Base-by-base conservation (phyloP, 2,113 vertebrate genomes). In the Tringa solitaria region DNA sequence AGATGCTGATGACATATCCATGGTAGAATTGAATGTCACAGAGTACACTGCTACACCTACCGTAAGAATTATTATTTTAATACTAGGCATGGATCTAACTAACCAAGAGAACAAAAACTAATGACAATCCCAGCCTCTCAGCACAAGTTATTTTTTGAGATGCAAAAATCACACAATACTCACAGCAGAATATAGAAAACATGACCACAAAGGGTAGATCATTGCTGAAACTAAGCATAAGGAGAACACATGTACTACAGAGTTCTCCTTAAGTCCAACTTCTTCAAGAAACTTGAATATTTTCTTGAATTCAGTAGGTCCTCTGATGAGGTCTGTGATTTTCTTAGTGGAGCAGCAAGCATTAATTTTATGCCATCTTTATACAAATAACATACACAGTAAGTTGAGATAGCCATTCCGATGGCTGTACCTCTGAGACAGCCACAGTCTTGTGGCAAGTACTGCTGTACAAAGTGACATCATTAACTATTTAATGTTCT, bases 1-100 rank as follows among this genome's bases (percentile, higher is more conserved):
- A 41, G 96, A 98, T 81, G 84, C 91, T 73, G 98, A 98, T 92
- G 98, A 98, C 72, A 98, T 98, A 97, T 96, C 98, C 65, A 96
- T 98, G 98, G 95, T 96, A 73, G 98, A 98, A 94, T 9, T 98
- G 81, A 97, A 96, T 74, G 75, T 93, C 56, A 89, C 81, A 83
- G 94, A 94, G 37, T 92, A 89, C 15, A 57, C 65, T 70, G 95
- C 98, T 81, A 96, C 96, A 74, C 84, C 97, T 53, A 73, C 85
- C 78, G 97, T 99, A 98, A 98, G 95, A 96, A 79, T 39, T 80
- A 26, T 30, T 93, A 57, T 60, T 93, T 95, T 80, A 70, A 53
- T 70, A 50, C 68, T 80, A 83, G 51, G 39, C 27, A 26, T 78
- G 61, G 14, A 17, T 69, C 32, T 74, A 74, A 65, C 10, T 33